Evolutionary conservation across 1,140 invertebrate species (phyloP).

Genomic region (Diprion similis): DNA sequence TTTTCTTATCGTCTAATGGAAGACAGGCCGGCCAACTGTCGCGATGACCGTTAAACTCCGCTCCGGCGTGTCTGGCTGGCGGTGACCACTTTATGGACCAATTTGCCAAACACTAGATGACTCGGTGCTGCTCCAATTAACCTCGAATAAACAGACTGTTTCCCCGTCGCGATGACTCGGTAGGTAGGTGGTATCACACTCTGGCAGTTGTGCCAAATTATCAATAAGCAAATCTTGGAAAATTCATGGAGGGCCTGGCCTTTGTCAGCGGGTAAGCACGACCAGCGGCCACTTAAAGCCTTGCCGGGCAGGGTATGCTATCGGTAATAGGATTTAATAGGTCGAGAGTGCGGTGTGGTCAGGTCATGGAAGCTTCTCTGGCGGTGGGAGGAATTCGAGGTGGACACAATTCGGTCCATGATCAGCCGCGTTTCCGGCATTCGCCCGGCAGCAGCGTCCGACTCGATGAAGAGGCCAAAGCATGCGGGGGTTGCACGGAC

Average conservation of each 20-base stretch:
- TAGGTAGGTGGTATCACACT: no score
- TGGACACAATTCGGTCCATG: no score
- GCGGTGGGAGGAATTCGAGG: no score
- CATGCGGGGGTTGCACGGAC: background rate
- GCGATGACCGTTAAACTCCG: constrained; percentile 3
- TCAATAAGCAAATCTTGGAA: background rate
- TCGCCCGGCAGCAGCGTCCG: no score
- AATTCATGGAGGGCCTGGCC: background rate
- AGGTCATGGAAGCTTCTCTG: background rate
- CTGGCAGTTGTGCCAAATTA: no score
- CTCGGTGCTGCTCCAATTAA: background rate
- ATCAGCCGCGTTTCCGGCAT: no score
- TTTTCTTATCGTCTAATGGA: constrained; percentile 46
- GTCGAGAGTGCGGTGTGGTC: background rate
- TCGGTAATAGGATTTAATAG: background rate
- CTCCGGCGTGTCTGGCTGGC: background rate
- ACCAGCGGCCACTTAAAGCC: background rate
- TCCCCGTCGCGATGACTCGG: background rate
- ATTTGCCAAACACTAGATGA: background rate
- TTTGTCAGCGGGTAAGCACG: background rate
- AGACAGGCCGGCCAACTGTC: constrained; percentile 15
- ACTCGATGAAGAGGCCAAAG: no score
- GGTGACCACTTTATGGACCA: background rate
- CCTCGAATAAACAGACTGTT: background rate
- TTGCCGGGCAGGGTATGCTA: background rate